These are phyloP conservation scores for Phaethon lepturus DNA, from an alignment of 2,113 vertebrate genomes.

Conservation along the genomic window DNA sequence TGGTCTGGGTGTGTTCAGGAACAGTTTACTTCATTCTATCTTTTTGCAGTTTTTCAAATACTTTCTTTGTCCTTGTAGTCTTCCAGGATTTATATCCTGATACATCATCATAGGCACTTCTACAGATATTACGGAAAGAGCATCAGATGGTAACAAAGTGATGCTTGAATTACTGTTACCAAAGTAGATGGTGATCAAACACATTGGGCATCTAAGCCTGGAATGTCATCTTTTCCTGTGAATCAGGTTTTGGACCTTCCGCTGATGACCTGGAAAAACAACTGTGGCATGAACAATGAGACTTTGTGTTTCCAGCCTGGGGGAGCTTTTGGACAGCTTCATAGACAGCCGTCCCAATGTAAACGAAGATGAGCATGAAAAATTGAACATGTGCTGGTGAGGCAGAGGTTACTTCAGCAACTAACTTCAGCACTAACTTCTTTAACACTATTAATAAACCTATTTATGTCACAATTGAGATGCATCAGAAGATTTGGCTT, in stretches of 20 bases:
- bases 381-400: background rate
- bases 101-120: background rate
- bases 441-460: background rate
- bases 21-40: background rate
- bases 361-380: background rate
- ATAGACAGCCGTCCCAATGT: background rate
- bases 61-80: background rate
- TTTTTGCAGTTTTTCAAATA: background rate
- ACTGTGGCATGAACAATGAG: background rate
- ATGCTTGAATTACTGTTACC: background rate
- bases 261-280: background rate
- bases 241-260: background rate
- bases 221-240: background rate
- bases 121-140: background rate
- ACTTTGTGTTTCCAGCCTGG: background rate
- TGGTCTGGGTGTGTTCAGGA: background rate
- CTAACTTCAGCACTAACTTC: background rate
- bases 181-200: background rate
- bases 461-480: background rate
- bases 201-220: background rate
- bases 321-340: background rate
- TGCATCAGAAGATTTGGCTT: background rate
- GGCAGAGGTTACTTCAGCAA: background rate
- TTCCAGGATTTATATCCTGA: background rate
- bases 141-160: background rate